Percentiles rank a stretch among this genome's conserved stretches.
Evolutionary conservation across 2,113 vertebrate species (phyloP).

Genomic region (Macrotis lagotis): DNA sequence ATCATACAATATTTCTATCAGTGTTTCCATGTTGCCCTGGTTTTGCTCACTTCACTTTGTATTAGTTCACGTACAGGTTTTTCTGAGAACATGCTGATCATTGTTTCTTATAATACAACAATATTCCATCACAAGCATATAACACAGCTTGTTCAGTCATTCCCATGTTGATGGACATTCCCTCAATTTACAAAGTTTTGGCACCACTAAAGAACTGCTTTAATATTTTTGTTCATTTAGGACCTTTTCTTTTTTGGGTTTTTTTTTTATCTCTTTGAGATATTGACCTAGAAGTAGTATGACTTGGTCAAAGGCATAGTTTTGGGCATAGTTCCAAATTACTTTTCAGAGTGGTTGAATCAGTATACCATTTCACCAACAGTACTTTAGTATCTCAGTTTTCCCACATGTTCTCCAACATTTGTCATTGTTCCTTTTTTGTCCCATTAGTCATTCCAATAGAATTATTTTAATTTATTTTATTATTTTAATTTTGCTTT

Average conservation of each 20-base stretch:
- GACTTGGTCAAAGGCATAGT: background rate
- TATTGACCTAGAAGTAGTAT: background rate
- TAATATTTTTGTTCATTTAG: background rate
- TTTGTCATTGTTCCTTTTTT: too few species aligned
- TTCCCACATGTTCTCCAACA: too few species aligned
- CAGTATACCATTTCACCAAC: too few species aligned
- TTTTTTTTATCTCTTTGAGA: background rate
- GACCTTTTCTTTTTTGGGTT: background rate
- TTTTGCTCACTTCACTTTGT: background rate
- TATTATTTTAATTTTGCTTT: too few species aligned
- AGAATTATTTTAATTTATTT: too few species aligned
- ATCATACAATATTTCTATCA: background rate
- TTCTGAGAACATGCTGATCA: background rate
- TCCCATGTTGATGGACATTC: background rate
- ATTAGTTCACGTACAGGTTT: background rate
- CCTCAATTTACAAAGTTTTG: background rate
- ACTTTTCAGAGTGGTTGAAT: too few species aligned
- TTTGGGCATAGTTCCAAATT: too few species aligned
- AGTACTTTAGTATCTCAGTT: too few species aligned
- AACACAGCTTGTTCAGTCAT: background rate
- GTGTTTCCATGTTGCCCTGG: background rate
- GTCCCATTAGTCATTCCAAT: too few species aligned
- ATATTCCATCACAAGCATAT: background rate
- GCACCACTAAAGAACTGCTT: background rate
- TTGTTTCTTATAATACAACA: background rate